Conservation (phyloP, 2,113 vertebrate genomes). For the Onychorhynchus coronatus region DNA sequence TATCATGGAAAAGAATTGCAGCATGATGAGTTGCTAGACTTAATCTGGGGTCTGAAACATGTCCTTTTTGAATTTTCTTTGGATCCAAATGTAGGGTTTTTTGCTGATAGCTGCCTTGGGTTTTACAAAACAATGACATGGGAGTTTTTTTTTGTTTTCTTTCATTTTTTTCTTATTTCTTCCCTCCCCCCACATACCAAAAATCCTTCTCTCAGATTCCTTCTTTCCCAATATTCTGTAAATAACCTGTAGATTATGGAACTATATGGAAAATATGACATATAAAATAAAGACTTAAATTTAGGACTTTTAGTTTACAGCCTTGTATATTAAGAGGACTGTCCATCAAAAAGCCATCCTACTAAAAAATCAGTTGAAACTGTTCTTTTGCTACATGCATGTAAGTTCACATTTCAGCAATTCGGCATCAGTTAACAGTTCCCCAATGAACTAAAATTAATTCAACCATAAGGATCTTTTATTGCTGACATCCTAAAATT, state of each 20-base stretch:
- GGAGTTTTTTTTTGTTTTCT: background rate
- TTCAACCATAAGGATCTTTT: background rate
- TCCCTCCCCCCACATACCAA: too few relatives aligned
- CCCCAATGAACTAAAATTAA: background rate
- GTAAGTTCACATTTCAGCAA: background rate
- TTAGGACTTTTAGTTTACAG: background rate
- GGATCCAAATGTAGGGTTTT: background rate
- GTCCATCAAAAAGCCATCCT: background rate
- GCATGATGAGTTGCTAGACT: background rate
- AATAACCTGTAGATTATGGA: background rate
- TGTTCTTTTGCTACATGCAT: background rate
- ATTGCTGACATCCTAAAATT: background rate
- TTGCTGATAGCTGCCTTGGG: background rate
- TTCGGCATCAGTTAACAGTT: background rate
- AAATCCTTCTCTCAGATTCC: background rate
- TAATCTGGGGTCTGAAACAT: rapidly evolving
- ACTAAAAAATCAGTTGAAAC: background rate
- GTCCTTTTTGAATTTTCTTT: background rate
- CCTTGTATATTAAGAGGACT: background rate
- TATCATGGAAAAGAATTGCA: background rate
- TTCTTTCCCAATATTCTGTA: background rate
- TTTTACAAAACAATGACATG: background rate
- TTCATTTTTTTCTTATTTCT: background rate
- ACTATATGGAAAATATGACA: background rate
- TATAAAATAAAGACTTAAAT: background rate